Evolutionary conservation across 2,888 invertebrate species (phyloP), one percentile per base, ranked within the genome.

Genomic region (Dynastes grantii): DNA sequence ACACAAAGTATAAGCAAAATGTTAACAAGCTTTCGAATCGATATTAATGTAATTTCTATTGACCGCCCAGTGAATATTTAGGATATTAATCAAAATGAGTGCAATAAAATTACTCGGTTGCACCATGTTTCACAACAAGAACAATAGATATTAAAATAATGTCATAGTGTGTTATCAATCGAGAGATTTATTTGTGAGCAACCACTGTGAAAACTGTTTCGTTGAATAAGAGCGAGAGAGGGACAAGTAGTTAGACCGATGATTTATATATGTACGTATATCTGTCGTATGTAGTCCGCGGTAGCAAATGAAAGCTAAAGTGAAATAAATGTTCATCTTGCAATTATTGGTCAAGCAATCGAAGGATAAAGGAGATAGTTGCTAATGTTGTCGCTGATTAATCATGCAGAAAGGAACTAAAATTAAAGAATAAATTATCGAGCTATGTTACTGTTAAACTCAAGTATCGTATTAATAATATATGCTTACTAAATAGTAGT

Each of bases 21-120:
- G 49, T 65, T 67, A 65, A n/a, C 45, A 45, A 45, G 9, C 45
- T 45, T 45, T 45, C 45, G 9, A 45, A 45, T 45, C 45, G 11
- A 45, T 8, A 45, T 2, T 37, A 37, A 37, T 11, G 45, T 45
- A 11, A 45, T 45, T 45, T 11, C 45, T 45, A 45, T 45, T 8
- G 11, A 45, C 8, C 45, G 11, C 45, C 45, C 11, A 45, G 11
- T 2, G 65, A 29, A 8, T 76, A n/a, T 2, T 13, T 11, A 37
- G 67, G 32, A 55, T 37, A 76, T 76, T 65, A 22, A 67, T 76
- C 76, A 65, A 65, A 76, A 76, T 55, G 55, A 76, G 67, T 9
- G 65, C 64, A 37, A 51, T 76, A 45, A 29, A 65, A 67, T 76
- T 76, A 65, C 67, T 67, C 67, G 32, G 32, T 37, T 61, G 40